Base-by-base conservation (phyloP, 2,888 invertebrate species). In the Cepaea hortensis region DNA sequence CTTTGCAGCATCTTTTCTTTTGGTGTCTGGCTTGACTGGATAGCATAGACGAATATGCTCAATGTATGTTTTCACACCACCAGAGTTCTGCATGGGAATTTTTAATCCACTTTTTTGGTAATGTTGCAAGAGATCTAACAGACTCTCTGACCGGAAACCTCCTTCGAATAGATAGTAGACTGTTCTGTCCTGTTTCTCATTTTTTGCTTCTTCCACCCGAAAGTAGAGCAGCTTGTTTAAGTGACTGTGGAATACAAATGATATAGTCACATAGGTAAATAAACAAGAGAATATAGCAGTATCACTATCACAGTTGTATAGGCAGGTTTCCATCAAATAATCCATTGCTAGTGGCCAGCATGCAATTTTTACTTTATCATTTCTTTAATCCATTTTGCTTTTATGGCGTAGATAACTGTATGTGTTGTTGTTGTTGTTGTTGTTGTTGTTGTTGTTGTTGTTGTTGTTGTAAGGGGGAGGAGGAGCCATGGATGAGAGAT, bases 141-240 rank as follows among this genome's bases (percentile, higher is more conserved):
- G 15, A 35, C 87, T 87, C 35, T 87, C 80, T 4, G 83, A 84
- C 4, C 83, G 50, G 72, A 82, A 79, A 7, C 87, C 87, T 11
- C 76, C 73, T 13, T 84, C 77, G 35, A 82, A 79, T 4, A 87
- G 65, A 62, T 72, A 87, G 73, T 84, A 84, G 72, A 84, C 48
- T 65, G 23, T 65, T 5, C 50, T 68, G n/a, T 35, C 23, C 15
- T 35, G 61, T 50, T 68, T 84, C 11, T 50, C 68, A n/a, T 55
- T 65, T 18, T 35, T 61, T 35, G 23, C 50, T 65, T 86, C 86
- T 23, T 72, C 50, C 11, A 87, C 84, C 18, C 35, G n/a, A 23
- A 84, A 70, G 75, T 79, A 65, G 20, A 84, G 46, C 46, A 84
- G n/a, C 35, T 84, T 20, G 50, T 55, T 62, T 61, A 70, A 46